A percentile compares a stretch with the other conserved stretches of the same genome.
phyloP scores from a whole-genome alignment of 1,140 invertebrate species.

The Pseudachorutes palmiensis region DNA sequence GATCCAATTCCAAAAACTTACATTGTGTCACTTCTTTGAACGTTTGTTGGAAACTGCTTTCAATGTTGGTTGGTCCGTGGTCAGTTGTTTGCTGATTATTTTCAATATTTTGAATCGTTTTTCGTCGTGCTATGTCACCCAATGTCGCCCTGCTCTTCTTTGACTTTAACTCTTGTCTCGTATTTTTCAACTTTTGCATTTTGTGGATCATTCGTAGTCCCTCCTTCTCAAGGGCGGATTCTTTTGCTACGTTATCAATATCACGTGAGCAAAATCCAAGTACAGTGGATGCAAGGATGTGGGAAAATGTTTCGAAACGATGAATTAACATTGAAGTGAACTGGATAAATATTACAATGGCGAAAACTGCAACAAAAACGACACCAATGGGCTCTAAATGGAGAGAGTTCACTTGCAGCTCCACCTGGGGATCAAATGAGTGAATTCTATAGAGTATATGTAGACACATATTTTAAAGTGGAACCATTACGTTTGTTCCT shows the following conservation, averaged over 20 bases:
- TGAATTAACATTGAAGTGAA: constrained; percentile 57
- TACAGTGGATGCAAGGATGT: constrained; percentile 48
- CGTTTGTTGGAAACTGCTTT: not conserved
- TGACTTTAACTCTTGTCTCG: not conserved
- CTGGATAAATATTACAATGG: constrained; percentile 52
- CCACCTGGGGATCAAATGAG: constrained; percentile 1
- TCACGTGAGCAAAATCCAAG: not conserved
- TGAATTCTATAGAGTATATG: too few species aligned
- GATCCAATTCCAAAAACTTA: not conserved
- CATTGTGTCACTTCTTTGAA: constrained; percentile 11
- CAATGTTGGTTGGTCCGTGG: not conserved
- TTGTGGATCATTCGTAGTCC: not conserved
- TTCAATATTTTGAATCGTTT: constrained; percentile 13
- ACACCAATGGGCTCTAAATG: constrained; percentile 54
- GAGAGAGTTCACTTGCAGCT: constrained; percentile 40
- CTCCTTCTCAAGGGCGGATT: not conserved
- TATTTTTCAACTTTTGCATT: not conserved
- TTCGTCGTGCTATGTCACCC: not conserved
- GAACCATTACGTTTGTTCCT: not conserved
- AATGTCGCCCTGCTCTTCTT: not conserved
- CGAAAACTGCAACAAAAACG: constrained; percentile 55
- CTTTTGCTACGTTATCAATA: not conserved
- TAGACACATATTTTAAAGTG: not conserved
- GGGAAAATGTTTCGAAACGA: constrained; percentile 55
- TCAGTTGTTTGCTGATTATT: not conserved